Conservation (phyloP, 2,888 invertebrate genomes). For the Pomacea canaliculata region DNA sequence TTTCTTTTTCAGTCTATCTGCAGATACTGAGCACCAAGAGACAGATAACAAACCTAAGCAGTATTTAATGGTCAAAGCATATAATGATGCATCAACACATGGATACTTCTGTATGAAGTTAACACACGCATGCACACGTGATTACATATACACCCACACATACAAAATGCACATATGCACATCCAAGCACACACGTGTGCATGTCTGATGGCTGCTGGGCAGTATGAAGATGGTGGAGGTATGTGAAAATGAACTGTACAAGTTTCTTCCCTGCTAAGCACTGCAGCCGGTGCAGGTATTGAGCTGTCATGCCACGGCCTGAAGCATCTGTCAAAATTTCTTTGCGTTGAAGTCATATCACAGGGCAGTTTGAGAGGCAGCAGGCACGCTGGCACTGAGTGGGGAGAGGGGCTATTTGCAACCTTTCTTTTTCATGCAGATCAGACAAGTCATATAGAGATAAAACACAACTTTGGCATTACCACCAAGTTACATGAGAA, state of each 20-base stretch:
- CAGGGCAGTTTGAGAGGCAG: slow-evolving; percentile 12
- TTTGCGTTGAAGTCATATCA: slow-evolving; percentile 5
- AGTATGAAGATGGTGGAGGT: neutral
- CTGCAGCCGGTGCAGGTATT: no score
- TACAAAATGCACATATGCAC: neutral
- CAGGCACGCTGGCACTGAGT: neutral
- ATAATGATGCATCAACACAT: no score
- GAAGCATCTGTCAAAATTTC: slow-evolving; percentile 19
- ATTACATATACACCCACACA: neutral
- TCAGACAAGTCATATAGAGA: no score
- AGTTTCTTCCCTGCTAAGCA: no score
- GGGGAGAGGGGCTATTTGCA: neutral
- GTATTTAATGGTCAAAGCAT: no score
- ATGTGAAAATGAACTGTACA: no score
- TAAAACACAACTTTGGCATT: no score
- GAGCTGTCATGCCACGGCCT: slow-evolving; percentile 7
- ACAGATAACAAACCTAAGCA: no score
- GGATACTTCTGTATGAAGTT: no score
- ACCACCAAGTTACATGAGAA: no score
- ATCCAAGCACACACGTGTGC: neutral
- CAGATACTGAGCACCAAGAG: no score
- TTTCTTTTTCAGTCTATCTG: no score
- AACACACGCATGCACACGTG: neutral
- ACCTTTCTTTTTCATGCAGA: neutral
- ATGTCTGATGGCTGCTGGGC: neutral